Percentiles rank a stretch among this genome's conserved stretches.
These are phyloP conservation scores for Porphyrio hochstetteri DNA, from an alignment of 2,113 vertebrate genomes.

Conservation along the genomic window DNA sequence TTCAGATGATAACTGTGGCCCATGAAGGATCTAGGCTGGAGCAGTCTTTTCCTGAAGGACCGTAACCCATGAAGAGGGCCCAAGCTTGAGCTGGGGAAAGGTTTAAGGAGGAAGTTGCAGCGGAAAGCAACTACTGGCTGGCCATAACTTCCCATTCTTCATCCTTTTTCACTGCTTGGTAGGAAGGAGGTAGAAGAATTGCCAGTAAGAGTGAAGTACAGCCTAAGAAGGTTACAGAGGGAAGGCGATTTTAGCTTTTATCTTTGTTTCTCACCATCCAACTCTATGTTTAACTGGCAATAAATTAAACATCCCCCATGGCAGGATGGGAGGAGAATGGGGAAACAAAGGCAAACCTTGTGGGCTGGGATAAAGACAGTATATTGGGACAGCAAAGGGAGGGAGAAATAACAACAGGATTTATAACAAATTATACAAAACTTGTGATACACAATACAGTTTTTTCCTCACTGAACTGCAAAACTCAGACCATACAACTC, in stretches of 20 bases:
- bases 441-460: too few relatives aligned
- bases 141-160: neutral
- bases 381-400: too few relatives aligned
- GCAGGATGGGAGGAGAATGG: too few relatives aligned
- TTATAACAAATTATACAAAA: too few relatives aligned
- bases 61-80: neutral
- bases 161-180: rapidly evolving
- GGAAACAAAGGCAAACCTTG: too few relatives aligned
- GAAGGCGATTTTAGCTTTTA: neutral
- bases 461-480: too few relatives aligned
- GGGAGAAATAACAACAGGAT: too few relatives aligned
- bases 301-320: neutral
- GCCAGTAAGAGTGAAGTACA: neutral
- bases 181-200: neutral
- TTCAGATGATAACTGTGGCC: neutral
- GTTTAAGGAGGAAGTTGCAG: neutral
- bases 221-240: neutral
- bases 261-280: neutral
- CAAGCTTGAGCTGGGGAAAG: neutral
- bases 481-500: too few relatives aligned
- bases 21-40: neutral
- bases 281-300: neutral
- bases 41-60: neutral
- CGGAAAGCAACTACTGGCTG: neutral
- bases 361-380: too few relatives aligned